Base-by-base conservation (phyloP, 2,113 vertebrate genomes). In the Nothobranchius furzeri region DNA sequence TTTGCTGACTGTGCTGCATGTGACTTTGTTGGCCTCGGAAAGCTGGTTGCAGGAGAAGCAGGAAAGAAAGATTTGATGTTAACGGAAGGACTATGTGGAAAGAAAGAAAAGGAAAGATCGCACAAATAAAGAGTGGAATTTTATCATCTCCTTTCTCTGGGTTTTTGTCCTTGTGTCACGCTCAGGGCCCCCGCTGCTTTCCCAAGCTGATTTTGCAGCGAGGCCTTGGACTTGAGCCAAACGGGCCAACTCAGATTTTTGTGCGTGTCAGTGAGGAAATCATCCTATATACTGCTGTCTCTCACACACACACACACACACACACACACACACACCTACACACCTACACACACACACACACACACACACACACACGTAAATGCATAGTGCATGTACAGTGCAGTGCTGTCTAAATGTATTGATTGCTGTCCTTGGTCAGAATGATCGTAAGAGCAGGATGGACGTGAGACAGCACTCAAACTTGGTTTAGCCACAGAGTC, bases 81-180 rank as follows among this genome's bases (percentile, higher is more conserved):
- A 48, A 78, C 84, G 65, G 74, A 76, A 73, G 66, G 53, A 80
- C 81, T 70, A 71, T 78, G 82, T 71, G 62, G 71, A 73, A 52
- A 78, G 70, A 56, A 67, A 69, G 59, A 84, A 48, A 71, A 69
- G 46, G 60, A 80, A 76, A 81, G 70, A 67, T 67, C 37, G 55
- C 62, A 62, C 80, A 89, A 89, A 90, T 85, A 83, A 88, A 91
- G 85, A 89, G 82, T 69, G 79, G 85, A 87, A 88, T 90, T 87
- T 85, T 87, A 90, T 86, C 79, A 73, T 47, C 43, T 46, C 81
- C 64, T n/a, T 60, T 77, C 69, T 70, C 64, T 75, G 51, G 80
- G 20, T 20, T 20, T 20, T 73, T 67, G 52, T 89, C 73, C 81
- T 82, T 76, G 66, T 79, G 76, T 90, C 87, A 75, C 82, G 75